phyloP scores from a whole-genome alignment of 92 coral and sea anemone species.

The Palythoa grandiflora region DNA sequence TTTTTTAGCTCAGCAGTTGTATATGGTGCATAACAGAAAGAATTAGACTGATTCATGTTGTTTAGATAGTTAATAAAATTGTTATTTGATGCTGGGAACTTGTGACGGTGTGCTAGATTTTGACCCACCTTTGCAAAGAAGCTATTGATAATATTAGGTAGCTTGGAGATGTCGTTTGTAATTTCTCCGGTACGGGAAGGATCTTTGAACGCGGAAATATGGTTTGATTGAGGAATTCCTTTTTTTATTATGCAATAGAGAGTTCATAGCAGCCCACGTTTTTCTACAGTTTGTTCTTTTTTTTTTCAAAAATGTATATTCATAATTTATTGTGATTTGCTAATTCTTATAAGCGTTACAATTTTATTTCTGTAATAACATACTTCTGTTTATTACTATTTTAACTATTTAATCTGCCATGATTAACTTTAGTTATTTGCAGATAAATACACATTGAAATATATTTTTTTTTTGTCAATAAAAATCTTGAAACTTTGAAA shows the following conservation, averaged over 20 bases:
- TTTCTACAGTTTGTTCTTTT: background rate
- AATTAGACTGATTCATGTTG: background rate
- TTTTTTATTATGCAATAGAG: background rate
- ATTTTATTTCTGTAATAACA: background rate
- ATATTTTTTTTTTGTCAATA: too few relatives aligned
- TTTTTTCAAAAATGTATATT: background rate
- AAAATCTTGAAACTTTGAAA: too few relatives aligned
- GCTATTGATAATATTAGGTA: background rate
- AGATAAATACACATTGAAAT: too few relatives aligned
- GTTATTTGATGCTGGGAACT: background rate
- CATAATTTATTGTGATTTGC: constrained; percentile 1
- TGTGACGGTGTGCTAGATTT: background rate
- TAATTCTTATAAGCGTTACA: constrained; percentile 2
- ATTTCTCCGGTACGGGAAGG: background rate
- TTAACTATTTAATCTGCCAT: too few relatives aligned
- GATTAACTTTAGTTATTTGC: too few relatives aligned
- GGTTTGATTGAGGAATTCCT: background rate
- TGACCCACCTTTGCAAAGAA: constrained; percentile 4
- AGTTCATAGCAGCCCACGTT: constrained; percentile 1
- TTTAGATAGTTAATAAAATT: background rate
- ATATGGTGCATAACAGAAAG: background rate
- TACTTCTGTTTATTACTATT: background rate
- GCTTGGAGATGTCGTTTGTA: constrained; percentile 2
- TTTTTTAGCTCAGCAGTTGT: background rate
- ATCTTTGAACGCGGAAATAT: background rate